A percentile compares a stretch with the other conserved stretches of the same genome.
Evolutionary conservation across 2,797 vertebrate species (phyloP).

Genomic region (Pantherophis alleghaniensis): DNA sequence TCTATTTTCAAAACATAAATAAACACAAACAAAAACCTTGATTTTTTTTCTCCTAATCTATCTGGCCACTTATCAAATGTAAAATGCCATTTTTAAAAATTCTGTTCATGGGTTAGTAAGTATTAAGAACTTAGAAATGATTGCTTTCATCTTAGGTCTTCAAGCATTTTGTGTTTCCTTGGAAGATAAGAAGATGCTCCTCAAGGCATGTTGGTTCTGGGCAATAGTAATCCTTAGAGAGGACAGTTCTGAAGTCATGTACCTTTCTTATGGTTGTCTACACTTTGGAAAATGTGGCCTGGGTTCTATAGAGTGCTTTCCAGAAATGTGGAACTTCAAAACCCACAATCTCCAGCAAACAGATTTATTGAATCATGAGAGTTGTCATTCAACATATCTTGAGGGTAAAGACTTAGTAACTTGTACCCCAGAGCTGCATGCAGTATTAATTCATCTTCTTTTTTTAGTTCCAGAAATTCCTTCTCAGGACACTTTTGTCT

Average conservation of each 20-base stretch:
- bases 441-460: not conserved
- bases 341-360: not conserved
- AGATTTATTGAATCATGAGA: not conserved
- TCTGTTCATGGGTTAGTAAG: not conserved
- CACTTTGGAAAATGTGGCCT: not conserved
- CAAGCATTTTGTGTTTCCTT: not conserved
- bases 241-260: not conserved
- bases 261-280: not conserved
- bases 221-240: not conserved
- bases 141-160: not conserved
- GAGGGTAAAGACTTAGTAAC: not conserved
- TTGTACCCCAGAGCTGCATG: not conserved
- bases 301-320: not conserved
- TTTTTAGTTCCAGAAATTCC: not conserved
- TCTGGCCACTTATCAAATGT: not conserved
- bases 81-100: not conserved
- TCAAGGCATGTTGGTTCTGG: not conserved
- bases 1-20: not conserved
- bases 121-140: not conserved
- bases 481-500: not conserved
- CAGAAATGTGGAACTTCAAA: not conserved
- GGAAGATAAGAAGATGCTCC: not conserved
- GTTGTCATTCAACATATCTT: not conserved
- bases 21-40: not conserved
- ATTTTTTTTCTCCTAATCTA: not conserved